Evolutionary conservation across 2,888 invertebrate species (phyloP), one percentile per base, ranked within the genome.

Genomic region (Heliconius sara): DNA sequence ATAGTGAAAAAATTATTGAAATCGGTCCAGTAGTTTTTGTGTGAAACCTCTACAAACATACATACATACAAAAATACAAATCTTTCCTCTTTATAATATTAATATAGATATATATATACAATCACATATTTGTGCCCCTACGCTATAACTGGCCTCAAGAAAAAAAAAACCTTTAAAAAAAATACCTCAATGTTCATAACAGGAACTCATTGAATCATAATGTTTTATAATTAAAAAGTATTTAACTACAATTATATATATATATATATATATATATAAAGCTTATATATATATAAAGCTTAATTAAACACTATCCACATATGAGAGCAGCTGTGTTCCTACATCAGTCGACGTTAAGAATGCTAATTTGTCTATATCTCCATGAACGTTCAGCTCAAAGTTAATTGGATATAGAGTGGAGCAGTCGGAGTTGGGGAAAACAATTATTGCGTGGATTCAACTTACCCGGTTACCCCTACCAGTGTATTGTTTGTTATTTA

Each of bases 401-500:
- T 84, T 86, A 84, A 86, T 86, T 84, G 84, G 80, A 80, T 85
- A 83, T 76, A 78, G 82, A 78, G 78, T 77, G 52, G 79, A 80
- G 84, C 82, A 80, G 79, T 76, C 75, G 71, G 81, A 77, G 72
- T 79, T 82, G 67, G 79, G 80, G 77, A 79, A 76, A 81, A 81
- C 83, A 82, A 82, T 82, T 81, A 83, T 81, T 82, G 79, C 78
- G 66, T 57, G 72, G 79, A 82, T 75, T 77, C 57, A 78, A 78
- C 78, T 80, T 77, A 57, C 72, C 66, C 77, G 66, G 72, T 25
- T 66, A 34, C 78, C 81, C 72, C 68, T 80, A 80, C 80, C 63
- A 80, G 16, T n/a, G 39, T 65, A n/a, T 25, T 16, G 16, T 25
- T 39, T 73, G 10, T 16, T 60, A 13, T 43, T 22, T 3, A 43